Conservation (phyloP, 1,140 invertebrate species). For the Phocides pigmalion region DNA sequence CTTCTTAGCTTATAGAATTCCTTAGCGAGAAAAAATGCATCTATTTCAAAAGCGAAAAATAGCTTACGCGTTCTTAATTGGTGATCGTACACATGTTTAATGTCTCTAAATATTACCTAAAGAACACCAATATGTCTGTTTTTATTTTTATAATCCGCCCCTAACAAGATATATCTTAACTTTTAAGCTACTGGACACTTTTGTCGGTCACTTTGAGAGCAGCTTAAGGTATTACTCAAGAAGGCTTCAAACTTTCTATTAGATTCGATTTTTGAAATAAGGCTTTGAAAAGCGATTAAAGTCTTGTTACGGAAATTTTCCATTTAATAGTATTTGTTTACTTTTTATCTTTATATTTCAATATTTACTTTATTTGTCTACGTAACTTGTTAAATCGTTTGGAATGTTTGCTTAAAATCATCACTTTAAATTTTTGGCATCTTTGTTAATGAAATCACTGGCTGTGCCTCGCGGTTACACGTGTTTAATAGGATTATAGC, state of each 20-base stretch:
- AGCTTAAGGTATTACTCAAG: neutral
- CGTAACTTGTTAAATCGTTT: too few species aligned
- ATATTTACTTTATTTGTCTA: too few species aligned
- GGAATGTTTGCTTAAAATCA: too few species aligned
- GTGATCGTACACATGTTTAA: neutral
- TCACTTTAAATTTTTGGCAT: too few species aligned
- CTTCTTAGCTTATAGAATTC: too few species aligned
- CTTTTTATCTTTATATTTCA: too few species aligned
- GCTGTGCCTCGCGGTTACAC: too few species aligned
- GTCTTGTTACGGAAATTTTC: too few species aligned
- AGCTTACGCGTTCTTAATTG: neutral
- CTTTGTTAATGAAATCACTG: too few species aligned
- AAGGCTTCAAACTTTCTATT: slow-evolving; percentile 2
- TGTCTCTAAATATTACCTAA: slow-evolving; percentile 12
- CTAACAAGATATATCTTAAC: slow-evolving; percentile 25
- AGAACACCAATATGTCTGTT: slow-evolving; percentile 14
- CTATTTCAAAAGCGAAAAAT: neutral
- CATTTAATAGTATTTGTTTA: too few species aligned
- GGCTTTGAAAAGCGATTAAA: neutral
- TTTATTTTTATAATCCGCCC: slow-evolving; percentile 21
- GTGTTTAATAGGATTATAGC: too few species aligned
- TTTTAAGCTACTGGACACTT: slow-evolving; percentile 26
- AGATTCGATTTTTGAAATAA: neutral
- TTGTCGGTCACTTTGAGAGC: slow-evolving; percentile 10
- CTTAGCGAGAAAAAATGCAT: too few species aligned